Evolutionary conservation across 1,140 invertebrate genomes (phyloP), one percentile per base, ranked within the genome.

Genomic region (Geopemphigus sp.): DNA sequence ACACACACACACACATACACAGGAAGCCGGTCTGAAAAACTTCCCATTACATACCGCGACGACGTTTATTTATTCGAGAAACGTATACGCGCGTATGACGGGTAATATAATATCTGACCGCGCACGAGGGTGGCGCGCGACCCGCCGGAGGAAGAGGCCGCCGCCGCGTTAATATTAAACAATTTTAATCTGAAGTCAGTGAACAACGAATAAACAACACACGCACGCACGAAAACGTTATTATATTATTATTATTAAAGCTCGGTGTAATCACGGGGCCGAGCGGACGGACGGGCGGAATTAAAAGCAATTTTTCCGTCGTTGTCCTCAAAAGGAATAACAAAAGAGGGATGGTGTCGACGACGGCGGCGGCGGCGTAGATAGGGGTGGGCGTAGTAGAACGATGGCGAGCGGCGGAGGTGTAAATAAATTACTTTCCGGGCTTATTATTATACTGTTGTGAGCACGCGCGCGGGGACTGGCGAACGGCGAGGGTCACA

Each of bases 291-390:
- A 50, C 29, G 10, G 56, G 29, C 53, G 32, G 73, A 56, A 76
- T 76, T 76, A 76, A 76, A 76, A 76, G 73, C 73, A 76, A 76
- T 76, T 76, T 76, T 76, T 76, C 73, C 73, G 59, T 76, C 73
- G 53, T 76, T 59, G 73, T 76, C 73, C 73, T 76, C 73, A 59
- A 76, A 76, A 76, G 73, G 73, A 76, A 59, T 59, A 76, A 76
- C 73, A 76, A 76, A 57, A 76, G 73, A 76, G 73, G 56, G 73
- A 22, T 72, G 50, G 29, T 72, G 47, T 73, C 26, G 50, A 39
- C 53, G 50, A 54, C 26, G 68, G 56, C 5, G 15, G 66, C 14
- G n/a, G 63, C 11, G 63, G 32, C n/a, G 63, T n/a, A n/a, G n/a
- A n/a, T n/a, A n/a, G n/a, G n/a, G n/a, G n/a, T n/a, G n/a, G n/a